Evolutionary conservation across 2,888 invertebrate genomes (phyloP), one percentile per base, ranked within the genome.

Genomic region (Melipona beecheii): DNA sequence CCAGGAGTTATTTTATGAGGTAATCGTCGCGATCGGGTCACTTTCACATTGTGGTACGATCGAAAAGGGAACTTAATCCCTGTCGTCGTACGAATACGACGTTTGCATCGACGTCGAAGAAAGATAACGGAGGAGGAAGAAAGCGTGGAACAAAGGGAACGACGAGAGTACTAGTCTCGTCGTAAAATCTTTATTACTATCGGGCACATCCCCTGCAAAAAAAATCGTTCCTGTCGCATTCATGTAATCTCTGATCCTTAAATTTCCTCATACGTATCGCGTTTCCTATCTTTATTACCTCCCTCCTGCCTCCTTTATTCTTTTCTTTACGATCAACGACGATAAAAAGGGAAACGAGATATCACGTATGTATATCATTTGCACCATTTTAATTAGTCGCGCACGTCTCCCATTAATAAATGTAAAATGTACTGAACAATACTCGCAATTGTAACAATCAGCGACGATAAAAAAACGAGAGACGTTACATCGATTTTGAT

Each of bases 1-100:
- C 78, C 2, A 87, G 77, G 79, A 91, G 92, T n/a, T 93, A 93
- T 86, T 86, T 93, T 0, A 91, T 84, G 90, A 93, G 92, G 93
- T 93, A 86, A 86, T 64, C 50, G 84, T 75, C 50, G 36, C 54
- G 60, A 49, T 62, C 66, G 52, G 52, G 24, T n/a, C 17, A 24
- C 36, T 13, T n/a, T n/a, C 31, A 6, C n/a, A 43, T 43, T 9
- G 9, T 43, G 9, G 43, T 11, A 72, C 36, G 49, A 54, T 21
- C 66, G 13, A 27, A 27, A 27, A 27, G 49, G 36, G 31, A 21
- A 21, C 49, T 62, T 69, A 71, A 77, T 80, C 58, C 43, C 21
- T 24, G 27, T 50, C 70, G 43, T 58, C 54, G 31, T n/a, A 21
- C 54, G 49, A 66, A 27, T 31, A 80, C 77, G 70, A 58, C 72